Percentiles rank a stretch among this genome's conserved stretches.
Conservation (phyloP, 2,888 invertebrate species). For the Leptopilina drosophilae region DNA sequence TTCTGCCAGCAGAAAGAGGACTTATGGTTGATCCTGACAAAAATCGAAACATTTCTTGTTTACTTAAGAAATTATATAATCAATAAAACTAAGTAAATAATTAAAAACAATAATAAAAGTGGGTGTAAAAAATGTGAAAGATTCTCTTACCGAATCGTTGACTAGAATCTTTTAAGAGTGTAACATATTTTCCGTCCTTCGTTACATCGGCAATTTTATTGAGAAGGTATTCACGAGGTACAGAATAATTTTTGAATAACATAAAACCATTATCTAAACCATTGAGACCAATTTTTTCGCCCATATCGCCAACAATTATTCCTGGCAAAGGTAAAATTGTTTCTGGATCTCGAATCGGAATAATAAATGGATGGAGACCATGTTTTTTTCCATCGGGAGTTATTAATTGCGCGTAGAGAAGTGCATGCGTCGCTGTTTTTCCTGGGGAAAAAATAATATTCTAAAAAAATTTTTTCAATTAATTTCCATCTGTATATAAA, state of each 20-base stretch:
- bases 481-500: too few relatives aligned
- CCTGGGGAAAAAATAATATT: conserved; percentile 27
- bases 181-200: conserved; percentile 88
- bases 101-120: too few relatives aligned
- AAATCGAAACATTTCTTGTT: neutral
- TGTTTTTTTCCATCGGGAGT: conserved; percentile 87
- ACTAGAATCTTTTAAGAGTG: conserved; percentile 88
- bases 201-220: conserved; percentile 93
- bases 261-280: conserved; percentile 95
- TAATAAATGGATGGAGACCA: conserved; percentile 92
- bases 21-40: conserved; percentile 80
- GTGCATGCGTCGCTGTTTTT: conserved; percentile 90
- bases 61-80: too few relatives aligned
- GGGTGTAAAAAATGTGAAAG: neutral
- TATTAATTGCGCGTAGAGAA: conserved; percentile 92
- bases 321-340: conserved; percentile 87
- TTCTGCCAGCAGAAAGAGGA: conserved; percentile 88
- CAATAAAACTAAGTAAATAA: neutral
- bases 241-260: conserved; percentile 87
- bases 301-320: conserved; percentile 93
- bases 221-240: conserved; percentile 88
- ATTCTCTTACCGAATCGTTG: conserved; percentile 85
- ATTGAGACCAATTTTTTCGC: conserved; percentile 93
- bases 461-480: too few relatives aligned
- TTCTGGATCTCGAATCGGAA: conserved; percentile 87